Conservation (phyloP, 1,140 invertebrate genomes). For the Hydropsyche tenuis region DNA sequence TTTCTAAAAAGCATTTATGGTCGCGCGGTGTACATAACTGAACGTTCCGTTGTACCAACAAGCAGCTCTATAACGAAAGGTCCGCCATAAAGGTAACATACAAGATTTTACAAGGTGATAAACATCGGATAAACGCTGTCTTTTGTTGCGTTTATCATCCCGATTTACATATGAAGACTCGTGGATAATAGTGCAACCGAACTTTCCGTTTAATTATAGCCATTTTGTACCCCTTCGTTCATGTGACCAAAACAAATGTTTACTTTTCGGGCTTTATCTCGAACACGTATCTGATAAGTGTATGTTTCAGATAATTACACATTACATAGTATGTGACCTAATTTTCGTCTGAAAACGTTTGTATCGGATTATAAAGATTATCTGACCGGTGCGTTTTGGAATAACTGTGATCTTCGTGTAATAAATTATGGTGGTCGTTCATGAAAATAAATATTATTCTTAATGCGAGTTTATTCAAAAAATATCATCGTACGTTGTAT, state of each 20-base stretch:
- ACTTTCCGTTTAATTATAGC: constrained; percentile 31
- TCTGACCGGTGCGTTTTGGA: too few species aligned
- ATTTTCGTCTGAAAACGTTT: not conserved
- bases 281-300: constrained; percentile 10
- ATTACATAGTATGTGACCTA: constrained; percentile 1
- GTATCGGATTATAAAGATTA: not conserved
- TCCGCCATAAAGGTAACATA: constrained; percentile 25
- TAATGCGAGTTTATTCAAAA: too few species aligned
- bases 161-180: constrained; percentile 8
- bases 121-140: constrained; percentile 30
- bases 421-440: too few species aligned
- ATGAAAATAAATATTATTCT: too few species aligned
- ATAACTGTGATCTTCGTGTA: too few species aligned
- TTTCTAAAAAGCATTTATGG: not conserved
- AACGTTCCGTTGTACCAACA: constrained; percentile 16
- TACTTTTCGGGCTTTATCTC: constrained; percentile 3
- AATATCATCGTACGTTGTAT: too few species aligned
- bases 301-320: constrained; percentile 10
- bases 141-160: constrained; percentile 33
- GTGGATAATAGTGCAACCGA: not conserved
- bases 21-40: constrained; percentile 7
- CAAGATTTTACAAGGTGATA: constrained; percentile 32
- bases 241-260: constrained; percentile 3
- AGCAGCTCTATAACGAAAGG: constrained; percentile 20
- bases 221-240: not conserved